Evolutionary conservation across 2,888 invertebrate species (phyloP).

Genomic region (Metellina segmentata): DNA sequence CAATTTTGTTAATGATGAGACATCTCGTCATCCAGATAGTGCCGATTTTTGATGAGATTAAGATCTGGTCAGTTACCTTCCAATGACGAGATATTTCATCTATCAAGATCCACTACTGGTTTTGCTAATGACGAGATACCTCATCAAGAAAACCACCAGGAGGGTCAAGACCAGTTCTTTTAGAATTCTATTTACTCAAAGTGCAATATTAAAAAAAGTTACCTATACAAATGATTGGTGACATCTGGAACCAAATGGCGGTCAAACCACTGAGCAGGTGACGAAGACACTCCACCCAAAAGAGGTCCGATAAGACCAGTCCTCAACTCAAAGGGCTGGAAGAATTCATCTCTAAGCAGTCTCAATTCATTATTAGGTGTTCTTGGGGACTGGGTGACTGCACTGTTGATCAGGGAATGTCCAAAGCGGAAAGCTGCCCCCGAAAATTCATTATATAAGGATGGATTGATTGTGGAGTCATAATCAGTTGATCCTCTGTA

Average conservation of each 20-base stretch:
- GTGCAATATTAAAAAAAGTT: neutral
- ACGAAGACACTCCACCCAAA: neutral
- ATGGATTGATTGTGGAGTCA: neutral
- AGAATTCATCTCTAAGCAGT: slow-evolving; percentile 24
- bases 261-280: slow-evolving; percentile 40
- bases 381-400: neutral
- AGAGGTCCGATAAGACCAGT: neutral
- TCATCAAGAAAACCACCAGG: too few species aligned
- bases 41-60: too few species aligned
- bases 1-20: too few species aligned
- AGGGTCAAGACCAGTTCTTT: too few species aligned
- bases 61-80: too few species aligned
- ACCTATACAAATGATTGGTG: slow-evolving; percentile 41
- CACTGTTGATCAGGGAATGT: slow-evolving; percentile 28
- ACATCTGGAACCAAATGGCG: slow-evolving; percentile 34
- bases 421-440: slow-evolving; percentile 38
- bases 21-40: too few species aligned
- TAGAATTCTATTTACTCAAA: neutral
- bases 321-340: slow-evolving; percentile 19
- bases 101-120: too few species aligned
- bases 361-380: neutral
- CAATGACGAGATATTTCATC: too few species aligned
- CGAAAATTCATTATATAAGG: slow-evolving; percentile 20
- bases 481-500: neutral
- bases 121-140: too few species aligned